phyloP scores from a whole-genome alignment of 1,140 invertebrate genomes.

The Phortica variegata region DNA sequence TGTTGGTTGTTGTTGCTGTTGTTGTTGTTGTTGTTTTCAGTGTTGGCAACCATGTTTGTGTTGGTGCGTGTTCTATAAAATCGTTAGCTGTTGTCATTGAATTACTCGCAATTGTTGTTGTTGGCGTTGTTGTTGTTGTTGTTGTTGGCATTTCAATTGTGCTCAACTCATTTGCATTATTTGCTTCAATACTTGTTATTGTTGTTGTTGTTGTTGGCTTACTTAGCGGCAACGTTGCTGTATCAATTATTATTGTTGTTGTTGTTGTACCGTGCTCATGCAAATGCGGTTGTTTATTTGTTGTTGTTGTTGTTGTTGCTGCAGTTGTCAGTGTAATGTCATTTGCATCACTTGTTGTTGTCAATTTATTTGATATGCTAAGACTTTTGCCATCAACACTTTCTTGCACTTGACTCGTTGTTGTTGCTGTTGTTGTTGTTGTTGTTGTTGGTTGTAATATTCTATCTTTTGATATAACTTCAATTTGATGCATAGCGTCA shows the following conservation, averaged over 20 bases:
- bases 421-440: too few relatives aligned
- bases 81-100: slow-evolving; percentile 1
- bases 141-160: not conserved
- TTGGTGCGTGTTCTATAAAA: too few relatives aligned
- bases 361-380: slow-evolving; percentile 5
- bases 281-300: slow-evolving; percentile 8
- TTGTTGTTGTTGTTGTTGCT: slow-evolving; percentile 8
- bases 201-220: not conserved
- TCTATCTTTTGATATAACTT: too few relatives aligned
- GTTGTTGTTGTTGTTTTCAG: slow-evolving; percentile 6
- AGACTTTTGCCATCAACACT: slow-evolving; percentile 1
- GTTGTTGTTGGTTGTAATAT: too few relatives aligned
- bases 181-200: not conserved
- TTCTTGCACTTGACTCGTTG: too few relatives aligned
- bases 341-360: too few relatives aligned
- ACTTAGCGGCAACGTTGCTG: not conserved
- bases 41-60: slow-evolving; percentile 2
- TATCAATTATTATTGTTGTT: not conserved
- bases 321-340: too few relatives aligned
- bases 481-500: too few relatives aligned
- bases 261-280: slow-evolving; percentile 1
- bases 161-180: not conserved
- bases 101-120: slow-evolving; percentile 1
- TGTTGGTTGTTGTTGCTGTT: slow-evolving; percentile 7
- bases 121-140: slow-evolving; percentile 1